phyloP scores from a whole-genome alignment of 2,888 invertebrate species.

The Pteria penguin region DNA sequence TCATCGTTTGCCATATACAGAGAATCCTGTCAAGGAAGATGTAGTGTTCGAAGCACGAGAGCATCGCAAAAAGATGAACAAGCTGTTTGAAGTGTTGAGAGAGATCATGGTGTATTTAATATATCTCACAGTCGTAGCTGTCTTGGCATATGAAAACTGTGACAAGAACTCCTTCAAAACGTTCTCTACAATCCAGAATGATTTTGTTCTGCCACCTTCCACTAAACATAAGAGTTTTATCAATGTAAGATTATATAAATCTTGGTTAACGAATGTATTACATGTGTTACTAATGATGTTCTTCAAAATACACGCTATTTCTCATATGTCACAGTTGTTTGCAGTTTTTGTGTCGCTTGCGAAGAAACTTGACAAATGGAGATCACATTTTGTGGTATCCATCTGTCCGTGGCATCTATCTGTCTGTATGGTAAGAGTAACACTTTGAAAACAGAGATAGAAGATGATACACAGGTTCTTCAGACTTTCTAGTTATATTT shows the following conservation, averaged over 20 bases:
- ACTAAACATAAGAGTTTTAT: slow-evolving; percentile 21
- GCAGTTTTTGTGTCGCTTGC: too few relatives aligned
- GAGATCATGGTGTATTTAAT: slow-evolving; percentile 29
- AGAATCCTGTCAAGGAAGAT: slow-evolving; percentile 26
- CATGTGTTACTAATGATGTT: too few relatives aligned
- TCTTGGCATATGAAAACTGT: slow-evolving; percentile 35
- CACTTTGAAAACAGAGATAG: too few relatives aligned
- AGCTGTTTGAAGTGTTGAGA: slow-evolving; percentile 34
- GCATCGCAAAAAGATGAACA: slow-evolving; percentile 46
- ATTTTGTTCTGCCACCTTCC: slow-evolving; percentile 11
- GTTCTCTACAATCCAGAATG: slow-evolving; percentile 14
- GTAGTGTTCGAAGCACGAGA: slow-evolving; percentile 40
- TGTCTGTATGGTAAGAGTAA: too few relatives aligned
- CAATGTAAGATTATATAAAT: slow-evolving; percentile 17
- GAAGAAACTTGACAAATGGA: too few relatives aligned
- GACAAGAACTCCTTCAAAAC: slow-evolving; percentile 23
- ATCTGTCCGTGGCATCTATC: too few relatives aligned
- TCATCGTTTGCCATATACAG: slow-evolving; percentile 15
- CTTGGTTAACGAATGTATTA: neutral
- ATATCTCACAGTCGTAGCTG: slow-evolving; percentile 20
- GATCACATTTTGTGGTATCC: too few relatives aligned
- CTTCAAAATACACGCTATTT: too few relatives aligned
- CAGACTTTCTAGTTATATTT: too few relatives aligned
- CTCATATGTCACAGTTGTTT: too few relatives aligned
- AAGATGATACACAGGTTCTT: too few relatives aligned